phyloP scores from a whole-genome alignment of 2,888 invertebrate species.

The Xanthorhoe designata region DNA sequence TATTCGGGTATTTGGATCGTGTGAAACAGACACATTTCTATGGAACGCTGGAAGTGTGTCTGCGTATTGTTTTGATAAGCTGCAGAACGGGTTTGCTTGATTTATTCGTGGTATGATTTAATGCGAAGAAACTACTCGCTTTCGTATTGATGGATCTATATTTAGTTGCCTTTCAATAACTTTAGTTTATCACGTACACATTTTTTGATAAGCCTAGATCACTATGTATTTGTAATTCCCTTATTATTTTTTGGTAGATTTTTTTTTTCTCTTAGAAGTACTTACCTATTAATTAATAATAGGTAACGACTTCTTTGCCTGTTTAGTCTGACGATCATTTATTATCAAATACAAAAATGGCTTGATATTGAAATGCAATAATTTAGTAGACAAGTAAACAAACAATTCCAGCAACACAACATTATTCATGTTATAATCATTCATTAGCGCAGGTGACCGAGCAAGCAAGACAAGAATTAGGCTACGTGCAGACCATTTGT shows the following conservation, averaged over 20 bases:
- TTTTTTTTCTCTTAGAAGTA: too few relatives aligned
- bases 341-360: background rate
- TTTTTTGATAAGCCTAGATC: background rate
- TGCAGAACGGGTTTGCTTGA: constrained; percentile 83
- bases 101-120: constrained; percentile 85
- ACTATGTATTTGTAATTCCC: too few relatives aligned
- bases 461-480: constrained; percentile 51
- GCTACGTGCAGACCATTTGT: constrained; percentile 49
- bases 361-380: background rate
- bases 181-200: background rate
- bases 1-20: constrained; percentile 44
- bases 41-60: constrained; percentile 76
- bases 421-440: constrained; percentile 25
- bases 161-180: constrained; percentile 45
- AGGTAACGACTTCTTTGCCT: too few relatives aligned
- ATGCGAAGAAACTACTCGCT: constrained; percentile 84
- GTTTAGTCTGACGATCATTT: too few relatives aligned
- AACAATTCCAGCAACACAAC: constrained; percentile 1
- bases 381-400: background rate
- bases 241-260: too few relatives aligned
- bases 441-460: constrained; percentile 40
- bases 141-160: constrained; percentile 79
- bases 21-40: constrained; percentile 42
- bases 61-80: constrained; percentile 86
- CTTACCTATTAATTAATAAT: too few relatives aligned